Evolutionary conservation across 2,797 vertebrate species (phyloP).

Genomic region (Poecile montanus): DNA sequence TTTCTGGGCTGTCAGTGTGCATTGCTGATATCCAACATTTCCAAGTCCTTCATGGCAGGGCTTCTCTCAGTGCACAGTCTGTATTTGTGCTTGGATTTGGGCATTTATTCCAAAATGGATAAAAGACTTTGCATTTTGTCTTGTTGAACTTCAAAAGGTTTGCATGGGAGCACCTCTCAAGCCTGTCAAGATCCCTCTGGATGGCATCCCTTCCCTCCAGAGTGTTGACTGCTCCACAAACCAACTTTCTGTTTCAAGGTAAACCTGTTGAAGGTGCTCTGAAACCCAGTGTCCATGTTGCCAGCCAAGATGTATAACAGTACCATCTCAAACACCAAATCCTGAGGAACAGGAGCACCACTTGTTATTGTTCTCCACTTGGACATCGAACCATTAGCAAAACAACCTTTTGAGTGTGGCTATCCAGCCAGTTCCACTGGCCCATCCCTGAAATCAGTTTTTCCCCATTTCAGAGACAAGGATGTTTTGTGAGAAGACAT

Average conservation of each 20-base stretch:
- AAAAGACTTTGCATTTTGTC: not conserved
- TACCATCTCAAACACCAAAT: not conserved
- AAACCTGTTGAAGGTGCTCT: not conserved
- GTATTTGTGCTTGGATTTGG: not conserved
- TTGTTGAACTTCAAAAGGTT: not conserved
- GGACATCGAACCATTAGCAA: accelerated
- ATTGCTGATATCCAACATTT: not conserved
- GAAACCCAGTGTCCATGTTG: not conserved
- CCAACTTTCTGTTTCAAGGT: not conserved
- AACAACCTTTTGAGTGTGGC: accelerated
- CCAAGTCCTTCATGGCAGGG: not conserved
- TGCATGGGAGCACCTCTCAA: not conserved
- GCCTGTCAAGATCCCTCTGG: not conserved
- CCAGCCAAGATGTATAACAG: not conserved
- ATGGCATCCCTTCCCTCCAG: not conserved
- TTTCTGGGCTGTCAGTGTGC: not conserved
- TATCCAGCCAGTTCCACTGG: not conserved
- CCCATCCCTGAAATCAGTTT: not conserved
- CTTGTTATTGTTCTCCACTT: not conserved
- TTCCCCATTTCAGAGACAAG: not conserved
- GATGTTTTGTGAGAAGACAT: too few species aligned
- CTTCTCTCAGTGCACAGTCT: not conserved
- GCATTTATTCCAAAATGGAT: not conserved
- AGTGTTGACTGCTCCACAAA: accelerated
- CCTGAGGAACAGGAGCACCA: not conserved